A percentile compares a stretch with the other conserved stretches of the same genome.
Conservation (phyloP, 2,888 invertebrate genomes). For the Tinea semifulvella region DNA sequence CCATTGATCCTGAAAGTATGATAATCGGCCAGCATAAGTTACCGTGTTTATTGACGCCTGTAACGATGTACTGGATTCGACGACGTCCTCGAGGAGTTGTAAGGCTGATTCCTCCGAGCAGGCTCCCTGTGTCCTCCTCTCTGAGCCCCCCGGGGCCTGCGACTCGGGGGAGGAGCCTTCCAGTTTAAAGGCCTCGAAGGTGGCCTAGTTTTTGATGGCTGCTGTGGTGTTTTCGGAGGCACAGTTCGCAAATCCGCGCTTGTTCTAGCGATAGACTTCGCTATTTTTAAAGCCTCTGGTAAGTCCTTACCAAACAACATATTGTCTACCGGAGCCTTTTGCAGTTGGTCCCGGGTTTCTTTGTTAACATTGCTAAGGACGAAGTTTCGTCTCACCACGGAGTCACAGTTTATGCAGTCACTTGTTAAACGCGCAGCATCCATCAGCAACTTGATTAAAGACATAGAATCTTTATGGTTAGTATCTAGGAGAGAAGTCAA, state of each 20-base stretch:
- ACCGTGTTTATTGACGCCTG: conserved; percentile 14
- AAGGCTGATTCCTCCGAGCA: conserved; percentile 9
- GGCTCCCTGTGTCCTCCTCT: conserved; percentile 15
- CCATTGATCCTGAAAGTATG: conserved; percentile 18
- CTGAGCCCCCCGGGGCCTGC: conserved; percentile 14
- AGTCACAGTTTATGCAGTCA: conserved; percentile 19
- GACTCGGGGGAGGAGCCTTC: conserved; percentile 15
- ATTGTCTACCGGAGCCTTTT: conserved; percentile 19
- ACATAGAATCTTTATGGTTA: conserved; percentile 12
- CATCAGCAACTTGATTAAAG: conserved; percentile 17
- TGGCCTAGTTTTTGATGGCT: conserved; percentile 1
- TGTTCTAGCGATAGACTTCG: conserved; percentile 20
- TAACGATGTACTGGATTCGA: background rate
- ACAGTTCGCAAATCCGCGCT: conserved; percentile 17
- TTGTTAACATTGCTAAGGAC: conserved; percentile 19
- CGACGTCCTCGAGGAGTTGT: conserved; percentile 11
- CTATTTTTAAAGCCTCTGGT: conserved; percentile 20
- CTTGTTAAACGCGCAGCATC: conserved; percentile 17
- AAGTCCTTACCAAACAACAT: conserved; percentile 20
- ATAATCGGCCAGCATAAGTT: conserved; percentile 17
- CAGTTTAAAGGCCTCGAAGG: conserved; percentile 16
- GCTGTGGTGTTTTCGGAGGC: conserved; percentile 10
- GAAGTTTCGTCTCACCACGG: conserved; percentile 18
- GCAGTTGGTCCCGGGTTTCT: conserved; percentile 21
- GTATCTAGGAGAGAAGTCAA: conserved; percentile 15